A percentile compares a stretch with the other conserved stretches of the same genome.
Evolutionary conservation across 2,888 invertebrate genomes (phyloP).

Genomic region (Eudemis profundana): DNA sequence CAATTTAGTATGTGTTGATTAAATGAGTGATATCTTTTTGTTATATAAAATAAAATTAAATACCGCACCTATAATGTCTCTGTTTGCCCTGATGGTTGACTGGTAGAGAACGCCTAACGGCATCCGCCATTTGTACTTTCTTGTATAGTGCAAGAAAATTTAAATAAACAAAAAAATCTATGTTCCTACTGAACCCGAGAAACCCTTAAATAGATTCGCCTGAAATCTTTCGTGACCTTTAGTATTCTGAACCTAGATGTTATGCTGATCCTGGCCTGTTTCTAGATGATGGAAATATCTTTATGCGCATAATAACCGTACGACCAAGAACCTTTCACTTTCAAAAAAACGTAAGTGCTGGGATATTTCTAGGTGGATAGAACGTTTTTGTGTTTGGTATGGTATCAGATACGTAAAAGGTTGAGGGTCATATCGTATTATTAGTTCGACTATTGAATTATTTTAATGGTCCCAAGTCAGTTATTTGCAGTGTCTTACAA

Average conservation of each 20-base stretch:
- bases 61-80: too few species aligned
- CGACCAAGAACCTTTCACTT: not conserved
- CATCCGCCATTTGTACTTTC: too few species aligned
- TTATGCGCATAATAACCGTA: slow-evolving; percentile 16
- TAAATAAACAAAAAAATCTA: too few species aligned
- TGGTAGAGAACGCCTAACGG: too few species aligned
- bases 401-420: not conserved
- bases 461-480: not conserved
- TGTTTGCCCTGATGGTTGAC: too few species aligned
- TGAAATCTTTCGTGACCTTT: slow-evolving; percentile 9
- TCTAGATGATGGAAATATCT: not conserved
- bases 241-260: not conserved
- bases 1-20: too few species aligned
- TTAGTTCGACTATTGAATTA: not conserved
- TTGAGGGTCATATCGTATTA: not conserved
- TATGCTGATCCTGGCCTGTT: not conserved
- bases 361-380: not conserved
- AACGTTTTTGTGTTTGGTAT: not conserved
- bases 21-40: too few species aligned
- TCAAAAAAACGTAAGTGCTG: not conserved
- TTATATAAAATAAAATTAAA: too few species aligned
- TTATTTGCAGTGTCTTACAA: not conserved
- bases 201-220: too few species aligned
- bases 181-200: too few species aligned
- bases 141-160: too few species aligned